Conservation (phyloP, 2,797 vertebrate genomes). For the Tamandua tetradactyla region DNA sequence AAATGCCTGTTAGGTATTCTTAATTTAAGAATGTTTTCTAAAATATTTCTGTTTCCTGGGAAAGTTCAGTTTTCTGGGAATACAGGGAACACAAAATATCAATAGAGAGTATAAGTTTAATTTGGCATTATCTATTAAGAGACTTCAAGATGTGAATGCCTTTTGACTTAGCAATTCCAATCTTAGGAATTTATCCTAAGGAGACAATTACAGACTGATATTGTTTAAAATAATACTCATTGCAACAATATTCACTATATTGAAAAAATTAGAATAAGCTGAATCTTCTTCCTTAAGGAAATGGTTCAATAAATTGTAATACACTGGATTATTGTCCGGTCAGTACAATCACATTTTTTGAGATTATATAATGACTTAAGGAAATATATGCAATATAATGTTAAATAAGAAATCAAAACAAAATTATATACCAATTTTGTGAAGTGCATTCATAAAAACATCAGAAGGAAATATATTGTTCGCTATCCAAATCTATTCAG, state of each 20-base stretch:
- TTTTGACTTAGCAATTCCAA: slow-evolving; percentile 30
- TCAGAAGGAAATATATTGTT: slow-evolving; percentile 4
- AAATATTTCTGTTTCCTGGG: slow-evolving; percentile 33
- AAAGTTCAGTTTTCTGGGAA: slow-evolving; percentile 40
- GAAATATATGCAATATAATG: background rate
- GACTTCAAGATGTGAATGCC: slow-evolving; percentile 1
- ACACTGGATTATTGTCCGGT: background rate
- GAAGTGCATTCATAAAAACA: background rate
- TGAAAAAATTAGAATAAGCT: slow-evolving; percentile 1
- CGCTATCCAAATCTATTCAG: background rate
- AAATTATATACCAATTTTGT: background rate
- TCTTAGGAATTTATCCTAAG: slow-evolving; percentile 6
- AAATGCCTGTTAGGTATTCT: background rate
- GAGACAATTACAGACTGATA: slow-evolving; percentile 18
- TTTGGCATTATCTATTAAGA: slow-evolving; percentile 45
- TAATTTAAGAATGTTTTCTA: slow-evolving; percentile 35
- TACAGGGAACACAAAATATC: slow-evolving; percentile 30
- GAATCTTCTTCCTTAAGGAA: background rate
- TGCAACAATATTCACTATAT: background rate
- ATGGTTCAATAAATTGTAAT: background rate
- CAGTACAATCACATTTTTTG: background rate
- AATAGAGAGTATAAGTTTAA: slow-evolving; percentile 2
- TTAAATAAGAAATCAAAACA: background rate
- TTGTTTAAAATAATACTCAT: background rate
- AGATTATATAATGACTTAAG: background rate